Base-by-base conservation (phyloP, 2,888 invertebrate species). In the Odontomyia ornata region DNA sequence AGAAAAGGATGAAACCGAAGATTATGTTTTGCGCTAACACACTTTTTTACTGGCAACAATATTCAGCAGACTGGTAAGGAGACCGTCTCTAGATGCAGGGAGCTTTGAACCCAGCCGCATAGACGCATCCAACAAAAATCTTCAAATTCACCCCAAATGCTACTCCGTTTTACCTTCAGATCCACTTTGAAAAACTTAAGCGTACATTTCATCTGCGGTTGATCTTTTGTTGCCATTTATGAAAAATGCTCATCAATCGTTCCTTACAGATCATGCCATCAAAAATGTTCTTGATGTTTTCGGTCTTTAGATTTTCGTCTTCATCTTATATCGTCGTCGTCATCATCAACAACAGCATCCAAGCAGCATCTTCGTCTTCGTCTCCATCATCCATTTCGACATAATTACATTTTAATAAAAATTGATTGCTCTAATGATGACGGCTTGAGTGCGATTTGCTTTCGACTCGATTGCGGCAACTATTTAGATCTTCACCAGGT, bases 331-430 rank as follows among this genome's bases (percentile, higher is more conserved):
- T 25, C 25, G 28, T 25, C 23, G 21, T 60, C 23, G 5, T 27
- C n/a, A 15, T 11, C 64, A 64, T 64, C 60, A 23, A 13, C 11
- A 25, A 60, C 11, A 23, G 21, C 25, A 23, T 25, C 21, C 5
- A 13, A 21, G 13, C 23, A 60, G 13, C 23, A 13, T 60, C 60
- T 18, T 60, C 60, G 5, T 56, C 36, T 36, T 36, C 36, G 3
- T 36, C 36, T 3, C 18, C 30, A 13, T 64, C 64, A 5, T 52
- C 52, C 52, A 52, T 21, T n/a, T 76, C 77, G 79, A 78, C 79
- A 77, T 79, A 79, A 79, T 79, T 79, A 77, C 79, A 75, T 79
- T 79, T 79, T 79, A 79, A 79, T 79, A 77, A 78, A 79, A 79
- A 79, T 79, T 79, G 77, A 79, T 79, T 71, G 71, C 77, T 77